phyloP scores from a whole-genome alignment of 2,113 vertebrate genomes.

The Rhabdomys dilectus region DNA sequence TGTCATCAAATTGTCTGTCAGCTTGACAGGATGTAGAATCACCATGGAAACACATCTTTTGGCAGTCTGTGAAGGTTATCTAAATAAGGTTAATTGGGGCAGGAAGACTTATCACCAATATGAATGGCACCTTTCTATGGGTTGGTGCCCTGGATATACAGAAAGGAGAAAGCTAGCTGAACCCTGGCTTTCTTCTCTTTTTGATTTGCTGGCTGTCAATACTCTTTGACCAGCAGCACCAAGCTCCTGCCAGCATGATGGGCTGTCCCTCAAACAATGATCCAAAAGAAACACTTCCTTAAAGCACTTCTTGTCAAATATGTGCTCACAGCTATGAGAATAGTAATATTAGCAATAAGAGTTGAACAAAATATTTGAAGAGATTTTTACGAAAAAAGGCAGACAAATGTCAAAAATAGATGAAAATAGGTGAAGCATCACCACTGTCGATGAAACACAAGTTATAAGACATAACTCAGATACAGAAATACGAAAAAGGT shows the following conservation, averaged over 20 bases:
- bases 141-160: neutral
- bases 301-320: neutral
- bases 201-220: too few species aligned
- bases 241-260: too few species aligned
- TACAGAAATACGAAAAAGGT: neutral
- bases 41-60: neutral
- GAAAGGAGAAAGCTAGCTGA: neutral
- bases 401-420: neutral
- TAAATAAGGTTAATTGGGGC: neutral
- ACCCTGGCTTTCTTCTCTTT: neutral
- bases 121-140: neutral
- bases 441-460: neutral
- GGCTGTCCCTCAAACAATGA: neutral
- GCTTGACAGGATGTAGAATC: neutral
- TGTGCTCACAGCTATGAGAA: neutral
- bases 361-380: slow-evolving; percentile 29
- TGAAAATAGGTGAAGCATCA: neutral
- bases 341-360: neutral
- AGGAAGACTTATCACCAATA: neutral
- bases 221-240: neutral
- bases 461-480: neutral
- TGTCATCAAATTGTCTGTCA: neutral
- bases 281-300: neutral
- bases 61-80: neutral
- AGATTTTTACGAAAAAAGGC: neutral